Evolutionary conservation across 2,113 vertebrate genomes (phyloP).

Genomic region (Lagopus muta): DNA sequence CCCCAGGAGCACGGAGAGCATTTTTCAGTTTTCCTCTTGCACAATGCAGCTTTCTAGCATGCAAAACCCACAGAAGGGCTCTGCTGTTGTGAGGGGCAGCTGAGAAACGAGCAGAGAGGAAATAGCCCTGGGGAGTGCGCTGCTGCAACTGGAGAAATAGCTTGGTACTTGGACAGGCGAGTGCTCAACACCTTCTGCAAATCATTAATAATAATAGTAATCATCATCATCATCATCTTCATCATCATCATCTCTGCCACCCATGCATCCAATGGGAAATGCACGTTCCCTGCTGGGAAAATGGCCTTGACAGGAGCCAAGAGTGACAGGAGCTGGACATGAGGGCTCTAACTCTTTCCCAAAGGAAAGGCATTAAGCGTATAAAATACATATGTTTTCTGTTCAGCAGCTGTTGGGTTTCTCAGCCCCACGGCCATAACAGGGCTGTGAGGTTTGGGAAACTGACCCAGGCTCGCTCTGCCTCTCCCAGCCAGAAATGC

Average conservation of each 20-base stretch:
- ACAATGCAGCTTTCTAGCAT: background rate
- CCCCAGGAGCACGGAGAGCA: background rate
- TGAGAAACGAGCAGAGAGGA: background rate
- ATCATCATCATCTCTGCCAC: background rate
- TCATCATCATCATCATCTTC: background rate
- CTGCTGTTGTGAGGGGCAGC: background rate
- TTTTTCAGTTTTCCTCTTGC: background rate
- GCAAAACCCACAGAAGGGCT: background rate
- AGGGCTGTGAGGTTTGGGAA: background rate
- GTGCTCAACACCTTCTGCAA: background rate
- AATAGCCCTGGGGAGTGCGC: background rate
- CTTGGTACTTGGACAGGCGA: background rate
- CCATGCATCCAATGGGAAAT: background rate
- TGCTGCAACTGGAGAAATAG: background rate
- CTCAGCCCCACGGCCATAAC: constrained; percentile 23
- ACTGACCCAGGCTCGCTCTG: background rate
- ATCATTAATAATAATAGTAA: background rate
- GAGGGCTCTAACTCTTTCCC: background rate
- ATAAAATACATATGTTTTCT: background rate
- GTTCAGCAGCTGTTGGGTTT: constrained; percentile 30
- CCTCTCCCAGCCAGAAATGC: background rate
- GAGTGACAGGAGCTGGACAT: background rate
- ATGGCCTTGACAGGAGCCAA: background rate
- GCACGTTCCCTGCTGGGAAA: background rate
- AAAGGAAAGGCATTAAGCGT: background rate